A percentile compares a stretch with the other conserved stretches of the same genome.
Conservation (phyloP, 2,797 vertebrate species). For the Sebastes steindachneri region DNA sequence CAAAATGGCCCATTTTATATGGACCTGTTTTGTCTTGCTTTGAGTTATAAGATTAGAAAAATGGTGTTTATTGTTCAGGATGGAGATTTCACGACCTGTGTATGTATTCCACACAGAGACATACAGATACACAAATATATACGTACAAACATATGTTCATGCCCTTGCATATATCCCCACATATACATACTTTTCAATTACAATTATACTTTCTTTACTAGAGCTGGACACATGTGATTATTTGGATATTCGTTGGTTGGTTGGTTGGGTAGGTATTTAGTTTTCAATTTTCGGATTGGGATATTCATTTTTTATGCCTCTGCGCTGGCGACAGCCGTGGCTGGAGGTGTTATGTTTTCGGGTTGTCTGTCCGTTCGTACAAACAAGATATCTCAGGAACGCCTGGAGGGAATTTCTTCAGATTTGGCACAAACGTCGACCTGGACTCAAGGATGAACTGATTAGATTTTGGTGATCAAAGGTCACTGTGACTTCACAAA, state of each 20-base stretch:
- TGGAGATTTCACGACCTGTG: background rate
- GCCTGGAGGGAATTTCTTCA: too few species aligned
- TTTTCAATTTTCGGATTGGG: background rate
- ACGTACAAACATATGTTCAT: background rate
- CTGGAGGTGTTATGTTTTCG: background rate
- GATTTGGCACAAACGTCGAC: too few species aligned
- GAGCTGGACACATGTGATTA: background rate
- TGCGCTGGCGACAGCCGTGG: fast-evolving
- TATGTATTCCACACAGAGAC: background rate
- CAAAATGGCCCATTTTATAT: background rate
- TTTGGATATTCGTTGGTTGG: background rate
- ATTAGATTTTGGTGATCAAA: too few species aligned
- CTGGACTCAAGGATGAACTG: too few species aligned
- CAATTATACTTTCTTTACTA: background rate
- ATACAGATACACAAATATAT: background rate
- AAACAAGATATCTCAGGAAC: too few species aligned
- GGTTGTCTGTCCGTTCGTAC: background rate
- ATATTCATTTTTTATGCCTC: too few species aligned
- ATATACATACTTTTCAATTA: background rate
- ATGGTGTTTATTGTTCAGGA: background rate
- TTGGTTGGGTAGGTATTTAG: background rate
- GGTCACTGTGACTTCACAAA: too few species aligned
- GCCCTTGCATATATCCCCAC: background rate
- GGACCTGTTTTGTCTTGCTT: background rate
- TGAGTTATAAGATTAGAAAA: background rate